These are phyloP conservation scores for Carlito syrichta DNA, from an alignment of 2,113 vertebrate species.

Conservation along the genomic window DNA sequence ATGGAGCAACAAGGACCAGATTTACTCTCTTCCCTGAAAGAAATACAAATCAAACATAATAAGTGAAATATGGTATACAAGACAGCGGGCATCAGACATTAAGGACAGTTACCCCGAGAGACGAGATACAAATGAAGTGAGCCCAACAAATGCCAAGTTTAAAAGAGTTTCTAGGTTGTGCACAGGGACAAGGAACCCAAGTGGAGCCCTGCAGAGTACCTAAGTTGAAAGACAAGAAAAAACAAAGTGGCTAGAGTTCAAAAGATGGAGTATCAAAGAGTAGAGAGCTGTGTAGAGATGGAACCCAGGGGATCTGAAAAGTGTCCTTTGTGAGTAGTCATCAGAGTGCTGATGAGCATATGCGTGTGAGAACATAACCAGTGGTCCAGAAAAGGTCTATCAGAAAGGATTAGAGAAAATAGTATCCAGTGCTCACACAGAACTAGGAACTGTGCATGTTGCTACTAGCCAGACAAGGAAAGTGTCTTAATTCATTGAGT, in stretches of 20 bases:
- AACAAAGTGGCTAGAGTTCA: not conserved
- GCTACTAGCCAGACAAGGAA: not conserved
- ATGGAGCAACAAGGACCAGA: not conserved
- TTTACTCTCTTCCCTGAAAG: not conserved
- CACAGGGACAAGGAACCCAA: not conserved
- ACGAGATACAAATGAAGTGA: not conserved
- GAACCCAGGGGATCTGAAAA: not conserved
- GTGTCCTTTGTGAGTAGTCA: not conserved
- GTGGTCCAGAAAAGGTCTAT: not conserved
- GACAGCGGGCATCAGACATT: not conserved
- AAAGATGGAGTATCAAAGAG: not conserved
- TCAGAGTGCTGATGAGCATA: not conserved
- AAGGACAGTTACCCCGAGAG: not conserved
- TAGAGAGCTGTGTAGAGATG: not conserved
- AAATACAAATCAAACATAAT: not conserved
- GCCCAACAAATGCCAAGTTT: not conserved
- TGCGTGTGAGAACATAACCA: not conserved
- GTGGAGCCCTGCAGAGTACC: not conserved
- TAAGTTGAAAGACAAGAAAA: not conserved
- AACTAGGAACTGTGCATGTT: not conserved
- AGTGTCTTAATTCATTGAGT: not conserved
- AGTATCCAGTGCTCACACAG: not conserved
- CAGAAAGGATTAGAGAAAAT: not conserved
- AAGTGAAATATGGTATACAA: not conserved
- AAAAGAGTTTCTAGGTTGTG: not conserved